phyloP scores from a whole-genome alignment of 2,797 vertebrate species.

The Propithecus perrieri region DNA sequence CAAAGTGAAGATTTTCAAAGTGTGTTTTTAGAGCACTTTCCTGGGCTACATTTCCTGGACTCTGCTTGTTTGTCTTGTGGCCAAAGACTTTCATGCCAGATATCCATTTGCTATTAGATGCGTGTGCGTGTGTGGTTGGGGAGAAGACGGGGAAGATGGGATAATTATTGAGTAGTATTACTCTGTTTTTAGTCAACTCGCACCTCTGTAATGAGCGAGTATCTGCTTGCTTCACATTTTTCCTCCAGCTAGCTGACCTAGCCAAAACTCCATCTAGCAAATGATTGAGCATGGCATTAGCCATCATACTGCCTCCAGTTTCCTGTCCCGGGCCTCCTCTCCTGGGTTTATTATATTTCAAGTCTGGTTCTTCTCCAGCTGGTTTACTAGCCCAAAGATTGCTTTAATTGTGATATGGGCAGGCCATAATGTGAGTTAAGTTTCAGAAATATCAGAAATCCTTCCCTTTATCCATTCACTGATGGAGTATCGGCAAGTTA shows the following conservation, averaged over 20 bases:
- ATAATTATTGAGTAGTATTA: slow-evolving; percentile 37
- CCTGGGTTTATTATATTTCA: slow-evolving; percentile 61
- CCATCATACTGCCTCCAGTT: slow-evolving; percentile 34
- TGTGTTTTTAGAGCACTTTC: slow-evolving; percentile 11
- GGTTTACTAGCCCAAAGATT: slow-evolving; percentile 11
- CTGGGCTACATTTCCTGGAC: background rate
- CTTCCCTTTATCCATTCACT: background rate
- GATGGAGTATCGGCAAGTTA: background rate
- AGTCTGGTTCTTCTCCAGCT: slow-evolving; percentile 46
- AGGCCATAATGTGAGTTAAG: background rate
- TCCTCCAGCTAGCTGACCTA: slow-evolving; percentile 32
- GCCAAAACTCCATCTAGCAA: slow-evolving; percentile 64
- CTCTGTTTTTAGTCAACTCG: slow-evolving; percentile 40
- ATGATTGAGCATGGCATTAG: slow-evolving; percentile 55
- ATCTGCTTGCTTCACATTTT: slow-evolving; percentile 34
- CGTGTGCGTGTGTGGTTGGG: background rate
- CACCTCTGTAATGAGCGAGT: slow-evolving; percentile 60
- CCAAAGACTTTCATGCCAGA: background rate
- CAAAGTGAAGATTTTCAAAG: slow-evolving; percentile 33
- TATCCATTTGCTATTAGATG: background rate
- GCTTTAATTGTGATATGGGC: slow-evolving; percentile 13
- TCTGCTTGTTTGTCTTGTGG: background rate
- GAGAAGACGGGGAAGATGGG: background rate
- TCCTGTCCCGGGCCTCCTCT: slow-evolving; percentile 50
- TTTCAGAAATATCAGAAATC: slow-evolving; percentile 41